Evolutionary conservation across 2,888 invertebrate species (phyloP).

Genomic region (Brenthis hecate): DNA sequence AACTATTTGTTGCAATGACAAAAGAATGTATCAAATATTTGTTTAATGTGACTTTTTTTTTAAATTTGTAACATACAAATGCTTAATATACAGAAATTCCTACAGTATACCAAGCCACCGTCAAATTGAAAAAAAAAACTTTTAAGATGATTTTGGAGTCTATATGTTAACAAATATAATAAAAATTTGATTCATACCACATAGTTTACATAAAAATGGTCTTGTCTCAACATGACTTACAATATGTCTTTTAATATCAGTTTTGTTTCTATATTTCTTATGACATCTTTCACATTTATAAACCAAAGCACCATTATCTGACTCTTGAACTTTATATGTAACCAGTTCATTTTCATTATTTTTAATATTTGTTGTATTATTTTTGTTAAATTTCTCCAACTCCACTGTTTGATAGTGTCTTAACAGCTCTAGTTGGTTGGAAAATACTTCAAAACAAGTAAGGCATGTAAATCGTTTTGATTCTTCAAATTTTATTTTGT

Average conservation of each 20-base stretch:
- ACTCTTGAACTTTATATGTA: slow-evolving; percentile 39
- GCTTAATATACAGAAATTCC: too few relatives aligned
- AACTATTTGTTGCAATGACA: too few relatives aligned
- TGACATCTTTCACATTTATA: slow-evolving; percentile 59
- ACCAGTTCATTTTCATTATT: slow-evolving; percentile 28
- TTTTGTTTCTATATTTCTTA: slow-evolving; percentile 50
- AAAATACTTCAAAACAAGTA: slow-evolving; percentile 33
- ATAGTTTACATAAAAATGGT: slow-evolving; percentile 67
- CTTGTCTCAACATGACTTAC: slow-evolving; percentile 52
- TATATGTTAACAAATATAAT: neutral
- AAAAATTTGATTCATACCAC: slow-evolving; percentile 56
- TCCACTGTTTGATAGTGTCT: slow-evolving; percentile 33
- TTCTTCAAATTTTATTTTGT: neutral
- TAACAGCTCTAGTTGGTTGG: slow-evolving; percentile 31
- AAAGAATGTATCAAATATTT: too few relatives aligned
- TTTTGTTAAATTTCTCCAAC: slow-evolving; percentile 35
- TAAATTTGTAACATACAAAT: too few relatives aligned
- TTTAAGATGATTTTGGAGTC: too few relatives aligned
- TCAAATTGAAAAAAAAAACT: too few relatives aligned
- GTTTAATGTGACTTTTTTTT: too few relatives aligned
- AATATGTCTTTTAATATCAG: slow-evolving; percentile 53
- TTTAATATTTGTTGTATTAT: slow-evolving; percentile 7
- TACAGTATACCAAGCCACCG: too few relatives aligned
- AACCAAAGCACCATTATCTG: slow-evolving; percentile 34
- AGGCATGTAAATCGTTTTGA: slow-evolving; percentile 28